Percentiles rank a stretch among this genome's conserved stretches.
phyloP scores from a whole-genome alignment of 1,140 invertebrate genomes.

The Apis florea region DNA sequence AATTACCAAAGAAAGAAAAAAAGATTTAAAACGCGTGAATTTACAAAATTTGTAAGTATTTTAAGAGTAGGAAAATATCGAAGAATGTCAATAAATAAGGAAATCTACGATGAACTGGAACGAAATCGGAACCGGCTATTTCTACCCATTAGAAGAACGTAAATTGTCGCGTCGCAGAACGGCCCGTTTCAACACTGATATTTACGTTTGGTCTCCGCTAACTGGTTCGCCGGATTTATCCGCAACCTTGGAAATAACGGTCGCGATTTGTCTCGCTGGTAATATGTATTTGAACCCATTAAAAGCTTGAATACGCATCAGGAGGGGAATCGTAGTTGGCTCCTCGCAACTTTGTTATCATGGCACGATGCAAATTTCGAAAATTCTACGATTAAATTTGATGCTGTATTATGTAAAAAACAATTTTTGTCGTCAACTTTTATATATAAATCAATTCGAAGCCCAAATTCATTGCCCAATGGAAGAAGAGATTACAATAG shows the following conservation, averaged over 20 bases:
- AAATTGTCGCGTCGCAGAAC: conserved; percentile 14
- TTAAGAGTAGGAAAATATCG: background rate
- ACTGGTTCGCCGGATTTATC: conserved; percentile 43
- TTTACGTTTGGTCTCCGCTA: conserved; percentile 5
- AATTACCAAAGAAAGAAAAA: no score
- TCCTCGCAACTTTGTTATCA: conserved; percentile 50
- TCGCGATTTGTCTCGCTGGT: conserved; percentile 30
- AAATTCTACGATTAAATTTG: conserved; percentile 7
- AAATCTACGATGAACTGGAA: background rate
- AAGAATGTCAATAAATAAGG: background rate
- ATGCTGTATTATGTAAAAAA: no score
- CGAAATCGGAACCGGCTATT: conserved; percentile 16
- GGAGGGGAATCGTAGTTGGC: conserved; percentile 44
- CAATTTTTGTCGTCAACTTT: no score
- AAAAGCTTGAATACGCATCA: conserved; percentile 28
- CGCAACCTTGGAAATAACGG: conserved; percentile 47
- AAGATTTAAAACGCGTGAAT: no score
- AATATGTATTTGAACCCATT: conserved; percentile 43
- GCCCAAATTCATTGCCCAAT: no score
- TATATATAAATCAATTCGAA: no score
- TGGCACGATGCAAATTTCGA: conserved; percentile 45
- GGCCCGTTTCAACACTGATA: conserved; percentile 19
- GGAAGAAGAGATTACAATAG: no score
- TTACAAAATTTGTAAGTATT: no score
- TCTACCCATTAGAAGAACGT: conserved; percentile 23